Conservation (phyloP, 2,797 vertebrate genomes). For the Amblyraja radiata region DNA sequence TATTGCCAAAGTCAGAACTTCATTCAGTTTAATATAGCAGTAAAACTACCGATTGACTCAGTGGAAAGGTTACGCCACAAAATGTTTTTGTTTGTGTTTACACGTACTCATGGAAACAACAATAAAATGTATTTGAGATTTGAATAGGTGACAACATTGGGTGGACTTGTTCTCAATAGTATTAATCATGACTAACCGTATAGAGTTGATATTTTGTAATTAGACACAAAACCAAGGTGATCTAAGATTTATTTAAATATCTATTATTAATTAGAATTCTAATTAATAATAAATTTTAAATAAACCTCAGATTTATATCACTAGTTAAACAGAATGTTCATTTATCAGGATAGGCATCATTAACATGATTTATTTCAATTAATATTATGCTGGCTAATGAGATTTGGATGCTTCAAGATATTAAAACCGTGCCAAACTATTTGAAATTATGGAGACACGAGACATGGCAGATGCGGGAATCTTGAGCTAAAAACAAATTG, state of each 20-base stretch:
- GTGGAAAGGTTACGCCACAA: neutral
- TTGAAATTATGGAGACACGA: too few species aligned
- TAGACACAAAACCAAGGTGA: neutral
- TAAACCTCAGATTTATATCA: neutral
- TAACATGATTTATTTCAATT: neutral
- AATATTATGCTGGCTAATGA: neutral
- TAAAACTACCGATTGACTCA: neutral
- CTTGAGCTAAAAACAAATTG: too few species aligned
- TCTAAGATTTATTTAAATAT: neutral
- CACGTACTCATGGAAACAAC: slow-evolving; percentile 27
- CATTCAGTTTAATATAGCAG: neutral
- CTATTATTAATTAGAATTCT: slow-evolving; percentile 7
- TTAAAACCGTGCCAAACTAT: neutral
- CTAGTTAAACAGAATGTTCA: neutral
- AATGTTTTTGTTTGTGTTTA: slow-evolving; percentile 19
- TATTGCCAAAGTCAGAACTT: neutral
- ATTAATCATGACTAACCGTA: neutral
- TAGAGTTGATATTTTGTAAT: neutral
- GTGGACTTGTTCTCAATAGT: slow-evolving; percentile 26
- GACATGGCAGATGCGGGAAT: too few species aligned
- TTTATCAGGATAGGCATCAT: neutral
- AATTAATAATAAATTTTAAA: neutral
- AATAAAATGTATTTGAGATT: slow-evolving; percentile 17
- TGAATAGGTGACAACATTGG: neutral
- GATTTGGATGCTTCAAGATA: neutral